Conservation (phyloP, 2,888 invertebrate genomes). For the Pristionchus japonicus region DNA sequence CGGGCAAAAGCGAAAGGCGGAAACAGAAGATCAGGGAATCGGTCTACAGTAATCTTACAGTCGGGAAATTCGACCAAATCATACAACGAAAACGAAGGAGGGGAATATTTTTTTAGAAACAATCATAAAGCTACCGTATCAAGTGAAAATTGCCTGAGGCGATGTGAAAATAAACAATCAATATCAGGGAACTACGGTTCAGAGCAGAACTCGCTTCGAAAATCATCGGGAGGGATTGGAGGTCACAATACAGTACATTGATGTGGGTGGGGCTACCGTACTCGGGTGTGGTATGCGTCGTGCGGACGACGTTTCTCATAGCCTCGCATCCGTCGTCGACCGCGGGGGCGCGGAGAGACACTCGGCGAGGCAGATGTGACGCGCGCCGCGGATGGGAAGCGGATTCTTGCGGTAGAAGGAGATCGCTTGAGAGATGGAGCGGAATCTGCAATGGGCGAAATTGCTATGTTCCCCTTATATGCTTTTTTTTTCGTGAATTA, state of each 20-base stretch:
- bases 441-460: neutral
- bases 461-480: no score
- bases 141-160: neutral
- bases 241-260: neutral
- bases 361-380: constrained; percentile 29
- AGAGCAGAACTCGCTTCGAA: neutral
- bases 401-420: constrained; percentile 47
- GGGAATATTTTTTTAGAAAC: neutral
- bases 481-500: no score
- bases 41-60: neutral
- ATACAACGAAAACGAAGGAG: neutral
- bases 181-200: neutral
- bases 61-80: neutral
- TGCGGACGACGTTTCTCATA: constrained; percentile 12
- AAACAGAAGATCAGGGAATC: neutral
- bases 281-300: neutral
- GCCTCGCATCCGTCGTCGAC: neutral
- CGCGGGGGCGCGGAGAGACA: constrained; percentile 39
- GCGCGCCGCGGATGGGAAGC: constrained; percentile 42
- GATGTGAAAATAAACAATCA: neutral
- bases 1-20: neutral
- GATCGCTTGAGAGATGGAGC: constrained; percentile 38
- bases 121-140: neutral
- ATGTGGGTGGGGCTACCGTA: constrained; percentile 12
- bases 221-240: neutral